phyloP scores from a whole-genome alignment of 2,113 vertebrate genomes.

The Leiothrix lutea region DNA sequence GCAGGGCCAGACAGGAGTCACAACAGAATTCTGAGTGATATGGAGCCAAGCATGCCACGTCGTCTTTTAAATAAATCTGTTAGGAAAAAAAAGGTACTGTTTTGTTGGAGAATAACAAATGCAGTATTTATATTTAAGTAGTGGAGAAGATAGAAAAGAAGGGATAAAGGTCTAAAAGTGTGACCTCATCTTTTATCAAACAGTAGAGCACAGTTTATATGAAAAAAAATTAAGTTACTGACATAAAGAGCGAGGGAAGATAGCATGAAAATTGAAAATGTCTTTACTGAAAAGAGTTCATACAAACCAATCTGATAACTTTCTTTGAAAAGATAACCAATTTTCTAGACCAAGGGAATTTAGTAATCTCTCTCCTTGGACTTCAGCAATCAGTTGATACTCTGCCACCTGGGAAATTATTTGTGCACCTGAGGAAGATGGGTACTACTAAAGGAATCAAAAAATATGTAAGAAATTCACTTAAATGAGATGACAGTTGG shows the following conservation, averaged over 20 bases:
- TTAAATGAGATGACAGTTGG: not conserved
- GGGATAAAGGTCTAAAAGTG: not conserved
- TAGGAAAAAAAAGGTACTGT: not conserved
- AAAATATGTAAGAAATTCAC: not conserved
- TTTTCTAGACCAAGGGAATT: conserved; percentile 15
- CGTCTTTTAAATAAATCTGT: not conserved
- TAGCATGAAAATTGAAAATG: conserved; percentile 9
- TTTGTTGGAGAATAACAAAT: not conserved
- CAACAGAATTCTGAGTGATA: not conserved
- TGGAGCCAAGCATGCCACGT: not conserved
- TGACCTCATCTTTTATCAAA: conserved; percentile 9
- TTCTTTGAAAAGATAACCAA: conserved; percentile 13
- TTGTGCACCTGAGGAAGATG: not conserved
- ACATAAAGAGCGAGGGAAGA: not conserved
- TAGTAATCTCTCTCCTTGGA: conserved; percentile 9
- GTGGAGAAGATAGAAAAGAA: not conserved
- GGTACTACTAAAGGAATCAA: not conserved
- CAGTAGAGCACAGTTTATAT: not conserved
- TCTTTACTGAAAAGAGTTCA: conserved; percentile 1
- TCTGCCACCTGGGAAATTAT: not conserved
- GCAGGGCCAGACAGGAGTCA: not conserved
- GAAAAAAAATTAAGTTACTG: conserved; percentile 1
- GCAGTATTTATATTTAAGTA: not conserved
- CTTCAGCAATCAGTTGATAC: conserved; percentile 4
- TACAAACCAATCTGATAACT: not conserved